Percentiles rank a stretch among this genome's conserved stretches.
Conservation (phyloP, 1,140 invertebrate species). For the Teleopsis dalmanni region DNA sequence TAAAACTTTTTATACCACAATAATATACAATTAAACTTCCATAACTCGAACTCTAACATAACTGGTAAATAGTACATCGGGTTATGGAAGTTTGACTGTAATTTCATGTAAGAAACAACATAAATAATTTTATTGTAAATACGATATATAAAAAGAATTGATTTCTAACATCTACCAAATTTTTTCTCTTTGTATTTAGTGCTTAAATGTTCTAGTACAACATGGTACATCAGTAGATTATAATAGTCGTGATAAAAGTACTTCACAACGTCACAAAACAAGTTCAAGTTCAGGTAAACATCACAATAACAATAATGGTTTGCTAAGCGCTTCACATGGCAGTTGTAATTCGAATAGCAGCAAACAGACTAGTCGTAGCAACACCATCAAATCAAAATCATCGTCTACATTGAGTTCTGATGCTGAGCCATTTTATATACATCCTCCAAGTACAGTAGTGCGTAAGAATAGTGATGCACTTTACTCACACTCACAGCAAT, state of each 20-base stretch:
- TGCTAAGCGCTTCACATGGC: constrained; percentile 17
- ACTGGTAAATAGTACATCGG: too few relatives aligned
- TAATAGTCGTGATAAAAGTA: constrained; percentile 27
- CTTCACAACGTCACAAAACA: constrained; percentile 26
- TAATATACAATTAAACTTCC: constrained; percentile 6
- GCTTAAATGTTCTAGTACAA: constrained; percentile 67
- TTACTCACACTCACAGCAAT: constrained; percentile 24
- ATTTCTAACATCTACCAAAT: too few relatives aligned
- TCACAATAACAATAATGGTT: constrained; percentile 22
- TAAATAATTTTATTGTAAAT: neutral
- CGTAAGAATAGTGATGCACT: constrained; percentile 31
- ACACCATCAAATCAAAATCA: constrained; percentile 42
- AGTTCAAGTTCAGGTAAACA: constrained; percentile 13
- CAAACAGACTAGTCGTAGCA: constrained; percentile 39
- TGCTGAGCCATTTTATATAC: constrained; percentile 64
- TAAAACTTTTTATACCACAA: too few relatives aligned
- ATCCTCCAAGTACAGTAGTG: constrained; percentile 49
- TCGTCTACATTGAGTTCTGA: constrained; percentile 41
- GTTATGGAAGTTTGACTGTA: too few relatives aligned
- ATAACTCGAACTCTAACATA: neutral
- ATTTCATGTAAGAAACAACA: constrained; percentile 1
- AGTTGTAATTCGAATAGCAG: constrained; percentile 42
- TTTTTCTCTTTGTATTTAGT: constrained; percentile 44
- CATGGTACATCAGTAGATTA: constrained; percentile 61
- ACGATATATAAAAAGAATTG: neutral